A percentile compares a stretch with the other conserved stretches of the same genome.
Conservation (phyloP, 2,797 vertebrate genomes). For the Coracias cyanogaster region DNA sequence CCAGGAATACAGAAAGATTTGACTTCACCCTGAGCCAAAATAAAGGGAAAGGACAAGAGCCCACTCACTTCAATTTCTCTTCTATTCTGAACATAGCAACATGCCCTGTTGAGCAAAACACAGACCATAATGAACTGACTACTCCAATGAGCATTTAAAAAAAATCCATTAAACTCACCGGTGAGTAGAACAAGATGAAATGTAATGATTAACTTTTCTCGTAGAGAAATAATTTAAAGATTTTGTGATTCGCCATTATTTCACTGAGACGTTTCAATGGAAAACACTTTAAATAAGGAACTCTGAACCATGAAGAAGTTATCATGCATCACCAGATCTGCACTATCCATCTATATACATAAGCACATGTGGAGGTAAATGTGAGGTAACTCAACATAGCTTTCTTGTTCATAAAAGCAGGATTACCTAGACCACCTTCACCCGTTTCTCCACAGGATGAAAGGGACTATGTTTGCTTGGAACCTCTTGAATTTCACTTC, state of each 20-base stretch:
- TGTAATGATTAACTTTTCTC: not conserved
- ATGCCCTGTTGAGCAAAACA: not conserved
- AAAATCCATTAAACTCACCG: not conserved
- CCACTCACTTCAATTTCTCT: not conserved
- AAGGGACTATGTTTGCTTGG: not conserved
- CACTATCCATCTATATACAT: not conserved
- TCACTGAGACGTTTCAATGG: not conserved
- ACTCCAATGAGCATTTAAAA: not conserved
- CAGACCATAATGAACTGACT: not conserved
- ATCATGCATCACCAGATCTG: not conserved
- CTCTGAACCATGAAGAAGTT: not conserved
- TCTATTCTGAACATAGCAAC: not conserved
- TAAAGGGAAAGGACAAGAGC: not conserved
- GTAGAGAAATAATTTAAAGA: not conserved
- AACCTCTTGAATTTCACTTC: not conserved
- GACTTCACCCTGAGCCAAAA: not conserved
- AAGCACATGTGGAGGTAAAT: rapidly evolving
- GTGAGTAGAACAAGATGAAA: not conserved
- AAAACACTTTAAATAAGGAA: not conserved
- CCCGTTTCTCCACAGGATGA: not conserved
- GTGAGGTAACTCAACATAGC: not conserved
- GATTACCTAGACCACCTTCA: not conserved
- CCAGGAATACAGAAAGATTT: not conserved
- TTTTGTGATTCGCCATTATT: not conserved
- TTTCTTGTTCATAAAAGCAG: not conserved